A percentile compares a stretch with the other conserved stretches of the same genome.
phyloP scores from a whole-genome alignment of 2,888 invertebrate species.

The Trichacis sp. region DNA sequence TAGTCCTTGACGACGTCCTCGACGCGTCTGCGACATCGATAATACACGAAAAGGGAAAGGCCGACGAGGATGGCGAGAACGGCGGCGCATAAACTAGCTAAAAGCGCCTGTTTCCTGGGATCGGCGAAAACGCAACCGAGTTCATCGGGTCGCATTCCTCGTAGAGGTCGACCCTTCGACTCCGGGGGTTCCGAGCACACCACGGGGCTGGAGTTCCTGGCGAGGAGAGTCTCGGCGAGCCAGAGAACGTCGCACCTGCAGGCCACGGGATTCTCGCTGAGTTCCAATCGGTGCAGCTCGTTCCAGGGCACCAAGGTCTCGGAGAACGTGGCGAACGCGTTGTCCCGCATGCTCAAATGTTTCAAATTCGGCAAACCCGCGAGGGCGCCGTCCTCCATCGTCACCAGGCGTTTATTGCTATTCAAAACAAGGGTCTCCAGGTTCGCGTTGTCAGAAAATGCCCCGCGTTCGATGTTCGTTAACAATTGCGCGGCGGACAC shows the following conservation, averaged over 20 bases:
- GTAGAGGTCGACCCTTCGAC: constrained; percentile 72
- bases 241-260: constrained; percentile 86
- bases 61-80: constrained; percentile 80
- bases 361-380: constrained; percentile 83
- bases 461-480: constrained; percentile 80
- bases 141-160: constrained; percentile 79
- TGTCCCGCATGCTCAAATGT: constrained; percentile 82
- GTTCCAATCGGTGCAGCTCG: constrained; percentile 80
- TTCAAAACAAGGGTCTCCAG: constrained; percentile 81
- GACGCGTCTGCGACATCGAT: constrained; percentile 83
- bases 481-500: constrained; percentile 83
- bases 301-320: constrained; percentile 85
- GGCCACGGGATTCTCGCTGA: constrained; percentile 85
- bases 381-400: constrained; percentile 82
- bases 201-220: constrained; percentile 77
- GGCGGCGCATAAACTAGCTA: constrained; percentile 81
- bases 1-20: constrained; percentile 86
- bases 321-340: constrained; percentile 80
- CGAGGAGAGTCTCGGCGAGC: constrained; percentile 80
- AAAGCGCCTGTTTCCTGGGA: constrained; percentile 82
- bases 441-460: constrained; percentile 84
- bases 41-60: constrained; percentile 78
- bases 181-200: constrained; percentile 82
- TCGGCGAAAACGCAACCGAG: constrained; percentile 86
- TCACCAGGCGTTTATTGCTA: constrained; percentile 81